Conservation (phyloP, 2,888 invertebrate species). For the Lasioglossum zephyrum region DNA sequence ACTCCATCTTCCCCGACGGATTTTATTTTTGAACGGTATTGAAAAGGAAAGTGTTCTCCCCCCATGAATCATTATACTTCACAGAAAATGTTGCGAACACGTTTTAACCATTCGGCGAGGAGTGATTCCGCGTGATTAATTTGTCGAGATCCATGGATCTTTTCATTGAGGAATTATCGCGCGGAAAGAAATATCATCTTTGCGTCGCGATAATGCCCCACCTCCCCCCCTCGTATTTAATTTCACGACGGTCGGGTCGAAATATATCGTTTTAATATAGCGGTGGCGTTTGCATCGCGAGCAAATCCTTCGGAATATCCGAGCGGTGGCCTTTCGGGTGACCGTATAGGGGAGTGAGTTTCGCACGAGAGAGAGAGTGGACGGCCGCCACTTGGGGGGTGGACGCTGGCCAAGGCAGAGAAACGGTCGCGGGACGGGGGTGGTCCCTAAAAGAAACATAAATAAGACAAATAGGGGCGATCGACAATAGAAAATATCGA, state of each 20-base stretch:
- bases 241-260: conserved; percentile 38
- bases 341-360: conserved; percentile 63
- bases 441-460: conserved; percentile 83
- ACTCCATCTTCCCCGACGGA: background rate
- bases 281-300: conserved; percentile 76
- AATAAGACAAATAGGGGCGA: conserved; percentile 84
- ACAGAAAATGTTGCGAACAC: background rate
- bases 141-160: background rate
- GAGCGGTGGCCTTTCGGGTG: conserved; percentile 63
- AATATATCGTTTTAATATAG: conserved; percentile 81
- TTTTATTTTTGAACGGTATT: background rate
- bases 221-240: conserved; percentile 40
- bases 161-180: background rate
- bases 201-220: conserved; percentile 30
- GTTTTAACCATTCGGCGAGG: background rate
- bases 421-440: conserved; percentile 45
- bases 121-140: background rate
- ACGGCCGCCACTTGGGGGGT: conserved; percentile 65
- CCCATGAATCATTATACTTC: background rate
- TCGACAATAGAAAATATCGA: conserved; percentile 84
- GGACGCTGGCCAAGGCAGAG: conserved; percentile 71
- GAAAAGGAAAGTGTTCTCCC: background rate
- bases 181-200: conserved; percentile 4
- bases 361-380: conserved; percentile 65
- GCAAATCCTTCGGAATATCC: conserved; percentile 78